Percentiles rank a stretch among this genome's conserved stretches.
Conservation (phyloP, 2,888 invertebrate genomes). For the Ophion ventricosus region DNA sequence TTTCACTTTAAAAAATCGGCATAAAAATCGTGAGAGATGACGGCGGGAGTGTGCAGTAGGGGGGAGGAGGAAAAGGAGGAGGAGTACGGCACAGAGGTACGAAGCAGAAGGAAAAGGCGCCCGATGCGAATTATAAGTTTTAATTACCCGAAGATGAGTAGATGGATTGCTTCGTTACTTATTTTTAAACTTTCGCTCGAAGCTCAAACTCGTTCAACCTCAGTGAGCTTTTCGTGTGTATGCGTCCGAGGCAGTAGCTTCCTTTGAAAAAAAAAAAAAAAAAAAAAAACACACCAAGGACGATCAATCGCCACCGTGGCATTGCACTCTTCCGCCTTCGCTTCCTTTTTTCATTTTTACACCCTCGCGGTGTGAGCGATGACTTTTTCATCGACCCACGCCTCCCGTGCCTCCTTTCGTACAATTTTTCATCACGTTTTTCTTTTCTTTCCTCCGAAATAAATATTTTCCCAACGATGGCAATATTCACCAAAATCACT, state of each 20-base stretch:
- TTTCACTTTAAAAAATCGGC: no score
- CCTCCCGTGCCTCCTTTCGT: background rate
- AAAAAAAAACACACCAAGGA: background rate
- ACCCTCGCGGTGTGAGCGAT: background rate
- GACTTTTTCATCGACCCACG: background rate
- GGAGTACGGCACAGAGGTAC: slow-evolving; percentile 39
- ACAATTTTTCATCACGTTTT: background rate
- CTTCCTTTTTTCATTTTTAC: background rate
- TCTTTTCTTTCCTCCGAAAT: background rate
- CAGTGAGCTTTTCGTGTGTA: background rate
- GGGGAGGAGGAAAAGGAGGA: background rate
- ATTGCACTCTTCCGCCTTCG: background rate
- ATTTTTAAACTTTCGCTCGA: slow-evolving; percentile 69
- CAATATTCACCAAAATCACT: no score
- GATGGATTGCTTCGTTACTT: slow-evolving; percentile 77
- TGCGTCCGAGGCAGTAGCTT: background rate
- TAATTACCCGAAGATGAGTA: slow-evolving; percentile 80
- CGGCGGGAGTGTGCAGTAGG: no score
- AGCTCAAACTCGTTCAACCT: background rate
- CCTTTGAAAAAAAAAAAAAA: background rate
- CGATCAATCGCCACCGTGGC: slow-evolving; percentile 1
- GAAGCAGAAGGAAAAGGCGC: slow-evolving; percentile 65
- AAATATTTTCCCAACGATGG: no score
- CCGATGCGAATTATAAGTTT: slow-evolving; percentile 79
- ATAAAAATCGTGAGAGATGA: no score